Percentiles rank a stretch among this genome's conserved stretches.
Conservation (phyloP, 2,113 vertebrate genomes). For the Myiopsitta monachus region DNA sequence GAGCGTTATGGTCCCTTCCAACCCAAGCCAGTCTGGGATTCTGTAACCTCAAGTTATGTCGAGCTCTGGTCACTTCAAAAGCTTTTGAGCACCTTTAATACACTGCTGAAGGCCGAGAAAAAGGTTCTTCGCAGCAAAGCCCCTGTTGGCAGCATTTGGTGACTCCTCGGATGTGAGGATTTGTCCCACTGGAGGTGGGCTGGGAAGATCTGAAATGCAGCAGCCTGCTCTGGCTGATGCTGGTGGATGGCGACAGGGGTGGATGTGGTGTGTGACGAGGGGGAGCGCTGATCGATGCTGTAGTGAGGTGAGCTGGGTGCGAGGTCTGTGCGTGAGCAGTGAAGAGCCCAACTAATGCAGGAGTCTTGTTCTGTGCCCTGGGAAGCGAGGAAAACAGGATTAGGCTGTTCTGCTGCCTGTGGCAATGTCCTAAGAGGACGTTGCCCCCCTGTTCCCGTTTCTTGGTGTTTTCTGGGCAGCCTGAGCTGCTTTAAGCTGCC, state of each 20-base stretch:
- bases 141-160: not conserved
- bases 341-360: not conserved
- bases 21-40: not conserved
- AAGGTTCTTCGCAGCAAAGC: not conserved
- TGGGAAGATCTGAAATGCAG: not conserved
- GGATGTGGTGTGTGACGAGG: not conserved
- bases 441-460: not conserved
- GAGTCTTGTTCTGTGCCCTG: not conserved
- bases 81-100: not conserved
- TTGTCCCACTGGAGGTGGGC: not conserved
- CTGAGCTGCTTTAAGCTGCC: not conserved
- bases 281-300: not conserved
- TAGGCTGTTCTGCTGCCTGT: conserved; percentile 29
- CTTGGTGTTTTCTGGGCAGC: not conserved
- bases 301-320: not conserved
- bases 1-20: not conserved
- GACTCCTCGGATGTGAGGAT: not conserved
- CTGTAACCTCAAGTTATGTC: not conserved
- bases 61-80: not conserved
- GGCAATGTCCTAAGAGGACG: not conserved
- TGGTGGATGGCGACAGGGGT: not conserved
- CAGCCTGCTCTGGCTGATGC: rapidly evolving
- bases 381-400: conserved; percentile 15
- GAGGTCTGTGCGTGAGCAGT: not conserved
- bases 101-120: not conserved